phyloP scores from a whole-genome alignment of 2,888 invertebrate species.

The Agrochola litura region DNA sequence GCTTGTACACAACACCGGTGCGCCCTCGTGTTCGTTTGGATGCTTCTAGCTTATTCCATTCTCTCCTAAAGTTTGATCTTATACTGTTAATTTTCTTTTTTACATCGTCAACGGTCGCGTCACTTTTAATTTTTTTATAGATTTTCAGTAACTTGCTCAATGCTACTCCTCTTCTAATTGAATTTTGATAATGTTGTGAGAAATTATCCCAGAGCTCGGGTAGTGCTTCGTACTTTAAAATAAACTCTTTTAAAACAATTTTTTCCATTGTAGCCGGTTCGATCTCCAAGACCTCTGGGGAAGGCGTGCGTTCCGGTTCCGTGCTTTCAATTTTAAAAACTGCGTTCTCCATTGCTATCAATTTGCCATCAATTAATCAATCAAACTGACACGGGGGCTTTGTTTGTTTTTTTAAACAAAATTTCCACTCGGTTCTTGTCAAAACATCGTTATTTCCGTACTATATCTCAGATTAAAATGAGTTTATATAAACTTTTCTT shows the following conservation, averaged over 20 bases:
- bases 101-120: conserved; percentile 1
- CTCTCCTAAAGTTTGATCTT: neutral
- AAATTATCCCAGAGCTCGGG: conserved; percentile 12
- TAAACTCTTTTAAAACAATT: conserved; percentile 3
- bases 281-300: neutral
- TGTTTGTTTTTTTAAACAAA: neutral
- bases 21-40: neutral
- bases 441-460: neutral
- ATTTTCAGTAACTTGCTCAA: neutral
- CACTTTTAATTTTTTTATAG: conserved; percentile 6
- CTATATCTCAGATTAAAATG: neutral
- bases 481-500: neutral
- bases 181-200: neutral
- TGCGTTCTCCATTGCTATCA: neutral
- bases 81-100: conserved; percentile 14
- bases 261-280: neutral
- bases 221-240: conserved; percentile 9
- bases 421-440: neutral
- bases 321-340: conserved; percentile 7
- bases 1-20: neutral
- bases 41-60: neutral
- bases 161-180: neutral
- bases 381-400: neutral
- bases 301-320: neutral
- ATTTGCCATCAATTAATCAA: neutral